Conservation (phyloP, 1,140 invertebrate genomes). For the Cyphomyrmex costatus region DNA sequence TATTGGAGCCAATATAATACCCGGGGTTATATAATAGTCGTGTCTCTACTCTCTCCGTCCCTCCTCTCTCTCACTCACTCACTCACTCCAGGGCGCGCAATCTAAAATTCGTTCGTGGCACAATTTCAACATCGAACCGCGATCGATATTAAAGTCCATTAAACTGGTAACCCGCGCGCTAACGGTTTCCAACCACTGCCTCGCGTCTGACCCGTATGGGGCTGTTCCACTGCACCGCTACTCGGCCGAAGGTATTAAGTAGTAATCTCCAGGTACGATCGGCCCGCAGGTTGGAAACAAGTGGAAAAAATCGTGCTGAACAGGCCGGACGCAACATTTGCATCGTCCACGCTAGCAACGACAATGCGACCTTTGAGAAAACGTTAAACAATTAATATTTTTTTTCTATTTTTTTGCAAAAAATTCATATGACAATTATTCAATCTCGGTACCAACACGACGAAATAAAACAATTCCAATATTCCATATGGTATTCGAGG, state of each 20-base stretch:
- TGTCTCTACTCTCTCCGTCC: background rate
- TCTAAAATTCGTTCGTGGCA: slow-evolving; percentile 77
- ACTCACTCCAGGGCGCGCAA: slow-evolving; percentile 49
- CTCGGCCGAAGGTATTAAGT: slow-evolving; percentile 78
- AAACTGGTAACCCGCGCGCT: slow-evolving; percentile 75
- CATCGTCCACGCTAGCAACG: too few relatives aligned
- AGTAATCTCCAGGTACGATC: slow-evolving; percentile 82
- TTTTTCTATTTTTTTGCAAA: background rate
- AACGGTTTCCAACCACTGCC: slow-evolving; percentile 69
- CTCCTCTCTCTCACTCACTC: background rate
- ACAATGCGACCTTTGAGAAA: background rate
- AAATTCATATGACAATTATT: background rate
- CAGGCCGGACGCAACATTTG: background rate
- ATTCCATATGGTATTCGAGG: background rate
- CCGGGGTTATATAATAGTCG: too few relatives aligned
- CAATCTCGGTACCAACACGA: background rate
- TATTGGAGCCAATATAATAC: slow-evolving; percentile 71
- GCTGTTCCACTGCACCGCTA: slow-evolving; percentile 73
- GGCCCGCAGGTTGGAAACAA: slow-evolving; percentile 74
- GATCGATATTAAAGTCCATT: slow-evolving; percentile 78
- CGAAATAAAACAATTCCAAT: background rate
- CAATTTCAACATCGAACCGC: slow-evolving; percentile 75
- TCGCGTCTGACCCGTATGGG: slow-evolving; percentile 72
- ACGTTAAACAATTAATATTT: background rate
- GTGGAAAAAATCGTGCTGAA: slow-evolving; percentile 73